A percentile compares a stretch with the other conserved stretches of the same genome.
Evolutionary conservation across 1,140 invertebrate genomes (phyloP).

Genomic region (Apis mellifera): Amel_HAv3.1 CM009939.2:4250501-4251000

Average conservation of each 20-base stretch:
- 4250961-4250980: too few relatives aligned
- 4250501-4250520: too few relatives aligned
- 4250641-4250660: background rate
- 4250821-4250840: background rate
- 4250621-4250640: too few relatives aligned
- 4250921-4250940: too few relatives aligned
- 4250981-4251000: too few relatives aligned
- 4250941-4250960: too few relatives aligned
- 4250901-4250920: background rate
- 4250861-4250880: background rate
- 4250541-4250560: too few relatives aligned
- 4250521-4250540: too few relatives aligned
- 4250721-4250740: conserved; percentile 29
- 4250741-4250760: conserved; percentile 53
- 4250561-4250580: too few relatives aligned
- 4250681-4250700: background rate
- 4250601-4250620: too few relatives aligned
- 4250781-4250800: conserved; percentile 34
- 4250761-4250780: conserved; percentile 27
- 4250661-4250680: background rate
- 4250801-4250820: background rate
- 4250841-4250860: background rate
- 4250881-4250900: background rate
- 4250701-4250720: background rate
- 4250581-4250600: too few relatives aligned